Evolutionary conservation across 2,888 invertebrate species (phyloP), one percentile per base, ranked within the genome.

Genomic region (Nowickia ferox): DNA sequence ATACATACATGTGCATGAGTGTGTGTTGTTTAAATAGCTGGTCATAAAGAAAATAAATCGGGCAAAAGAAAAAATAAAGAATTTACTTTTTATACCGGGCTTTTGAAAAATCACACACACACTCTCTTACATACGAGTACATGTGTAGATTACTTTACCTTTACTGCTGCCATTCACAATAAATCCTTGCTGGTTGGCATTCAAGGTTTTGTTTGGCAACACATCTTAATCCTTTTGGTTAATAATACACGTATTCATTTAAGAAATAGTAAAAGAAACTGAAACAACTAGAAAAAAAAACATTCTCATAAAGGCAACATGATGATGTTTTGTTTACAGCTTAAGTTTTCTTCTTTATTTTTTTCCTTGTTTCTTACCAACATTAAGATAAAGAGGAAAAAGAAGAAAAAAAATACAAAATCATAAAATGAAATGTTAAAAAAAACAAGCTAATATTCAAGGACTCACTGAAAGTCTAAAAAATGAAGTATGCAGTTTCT

Each of bases 151-250:
- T 30, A 55, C 13, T 22, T 11, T 40, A 51, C 57, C 48, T 42
- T 22, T 19, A 51, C 65, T 80, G 55, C 55, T 78, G 61, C 59
- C 61, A 71, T 76, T 55, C 15, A 61, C 83, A 86, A 83, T 80
- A 83, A 86, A 83, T 86, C 79, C 86, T 72, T 76, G 72, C 55
- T 76, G 68, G 71, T 44, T 76, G 68, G 71, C 38, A 76, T 86
- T 86, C 83, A 86, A 82, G 79, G 76, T 86, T 86, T 86, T 86
- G 66, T 86, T 79, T 72, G 75, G 53, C 9, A 72, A 68, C n/a
- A 78, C 61, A 82, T 82, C 79, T 71, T 86, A 83, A 86, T 83
- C 79, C 86, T 83, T 83, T 83, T 79, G 66, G 75, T 72, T 72
- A 53, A 72, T 68, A 61, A 68, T 38, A 38, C 66, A 75, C 68